Evolutionary conservation across 2,797 vertebrate genomes (phyloP), one percentile per base, ranked within the genome.

Genomic region (Microctenopoma steveboyesi): DNA sequence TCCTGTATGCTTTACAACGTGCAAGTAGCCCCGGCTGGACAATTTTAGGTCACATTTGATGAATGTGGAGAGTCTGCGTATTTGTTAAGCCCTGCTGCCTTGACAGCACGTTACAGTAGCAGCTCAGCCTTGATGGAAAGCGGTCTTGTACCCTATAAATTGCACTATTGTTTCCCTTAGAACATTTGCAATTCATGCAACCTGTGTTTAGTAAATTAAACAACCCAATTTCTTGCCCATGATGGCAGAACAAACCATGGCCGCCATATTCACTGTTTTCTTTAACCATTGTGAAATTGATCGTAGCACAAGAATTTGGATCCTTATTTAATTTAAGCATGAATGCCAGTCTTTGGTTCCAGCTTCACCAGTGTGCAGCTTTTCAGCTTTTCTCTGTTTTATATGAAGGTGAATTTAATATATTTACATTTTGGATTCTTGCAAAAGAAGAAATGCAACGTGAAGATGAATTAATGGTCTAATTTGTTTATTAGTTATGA

Each of bases 21-120:
- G 68, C 76, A 74, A 82, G 76, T 72, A 81, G 68, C 68, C 76
- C 68, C 50, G 30, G 64, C 67, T 1, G 65, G 88, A 90, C 89
- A 86, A 91, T 88, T 91, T 90, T 78, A 85, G 89, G 90, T 92
- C 85, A 89, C 69, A 50, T 79, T 82, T 89, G 91, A 92, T 91
- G 70, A 88, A 91, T 88, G 88, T 66, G 65, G 69, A 70, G 74
- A 76, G 64, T 82, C 56, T 70, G 70, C 70, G 59, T 87, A 55
- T 85, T 80, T 45, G 66, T 85, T 85, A 84, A 86, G 79, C 86
- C 68, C 74, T 2, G 78, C 74, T 76, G 65, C 84, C 61, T 74
- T 74, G 86, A 87, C 81, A 75, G 69, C 67, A 48, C 16, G 2
- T 43, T 54, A 40, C 69, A 69, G 74, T 12, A 45, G 49, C 66